A percentile compares a stretch with the other conserved stretches of the same genome.
These are phyloP conservation scores for Luffia ferchaultella DNA, from an alignment of 2,888 invertebrate species.

Conservation along the genomic window DNA sequence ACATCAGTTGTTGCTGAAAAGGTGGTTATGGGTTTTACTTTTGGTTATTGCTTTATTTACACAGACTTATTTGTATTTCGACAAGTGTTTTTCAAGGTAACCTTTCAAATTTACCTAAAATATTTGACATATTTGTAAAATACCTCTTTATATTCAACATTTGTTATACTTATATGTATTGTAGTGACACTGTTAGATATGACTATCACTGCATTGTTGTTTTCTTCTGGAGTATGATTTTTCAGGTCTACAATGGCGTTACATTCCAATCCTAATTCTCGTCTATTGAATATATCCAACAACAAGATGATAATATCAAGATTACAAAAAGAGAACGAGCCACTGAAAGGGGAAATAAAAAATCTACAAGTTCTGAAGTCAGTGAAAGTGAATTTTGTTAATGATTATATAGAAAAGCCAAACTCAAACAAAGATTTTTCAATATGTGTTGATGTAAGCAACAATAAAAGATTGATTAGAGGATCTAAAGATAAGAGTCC, in stretches of 20 bases:
- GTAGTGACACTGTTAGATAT: no score
- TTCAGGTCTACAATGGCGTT: constrained; percentile 11
- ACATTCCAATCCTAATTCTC: constrained; percentile 37
- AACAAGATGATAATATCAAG: constrained; percentile 23
- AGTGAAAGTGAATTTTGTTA: constrained; percentile 33
- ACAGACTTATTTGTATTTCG: neutral
- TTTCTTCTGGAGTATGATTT: neutral
- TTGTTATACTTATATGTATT: no score
- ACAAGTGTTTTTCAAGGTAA: neutral
- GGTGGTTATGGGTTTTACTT: constrained; percentile 26
- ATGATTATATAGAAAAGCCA: constrained; percentile 26
- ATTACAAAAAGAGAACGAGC: constrained; percentile 50
- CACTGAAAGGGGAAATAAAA: constrained; percentile 30
- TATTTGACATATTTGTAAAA: no score
- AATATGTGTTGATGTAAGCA: constrained; percentile 33
- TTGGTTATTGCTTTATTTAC: neutral
- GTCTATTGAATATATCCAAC: constrained; percentile 10
- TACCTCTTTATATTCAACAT: no score
- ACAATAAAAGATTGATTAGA: constrained; percentile 34
- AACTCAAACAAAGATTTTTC: constrained; percentile 25
- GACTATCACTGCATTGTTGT: neutral
- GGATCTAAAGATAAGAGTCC: constrained; percentile 21
- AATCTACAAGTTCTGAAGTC: constrained; percentile 26
- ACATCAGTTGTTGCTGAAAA: constrained; percentile 49
- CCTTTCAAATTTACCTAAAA: no score